phyloP scores from a whole-genome alignment of 1,140 invertebrate species.

The Zaprionus davidi region DNA sequence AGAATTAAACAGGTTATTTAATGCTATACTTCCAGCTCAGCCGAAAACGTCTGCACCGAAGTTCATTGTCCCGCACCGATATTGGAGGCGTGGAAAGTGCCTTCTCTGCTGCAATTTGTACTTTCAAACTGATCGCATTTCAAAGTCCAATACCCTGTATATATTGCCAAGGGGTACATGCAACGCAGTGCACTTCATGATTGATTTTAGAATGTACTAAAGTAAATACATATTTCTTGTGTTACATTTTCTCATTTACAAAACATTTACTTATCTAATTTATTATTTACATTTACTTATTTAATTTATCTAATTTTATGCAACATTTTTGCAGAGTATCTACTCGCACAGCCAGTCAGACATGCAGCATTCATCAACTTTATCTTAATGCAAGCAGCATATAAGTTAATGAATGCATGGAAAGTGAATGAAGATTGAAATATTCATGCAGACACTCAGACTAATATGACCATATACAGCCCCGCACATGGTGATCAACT shows the following conservation, averaged over 20 bases:
- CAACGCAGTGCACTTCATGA: too few species aligned
- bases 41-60: constrained; percentile 4
- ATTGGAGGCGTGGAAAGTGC: constrained; percentile 53
- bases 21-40: constrained; percentile 38
- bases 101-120: constrained; percentile 45
- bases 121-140: constrained; percentile 45
- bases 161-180: background rate
- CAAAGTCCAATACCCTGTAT: constrained; percentile 15
- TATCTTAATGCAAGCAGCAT: constrained; percentile 21
- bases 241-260: too few species aligned
- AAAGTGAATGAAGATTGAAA: constrained; percentile 53
- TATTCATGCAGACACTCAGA: constrained; percentile 19
- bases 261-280: too few species aligned
- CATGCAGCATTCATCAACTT: background rate
- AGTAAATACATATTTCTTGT: too few species aligned
- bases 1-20: constrained; percentile 74
- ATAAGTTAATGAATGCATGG: constrained; percentile 49
- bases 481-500: constrained; percentile 32
- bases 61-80: constrained; percentile 62
- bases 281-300: too few species aligned
- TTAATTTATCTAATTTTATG: too few species aligned
- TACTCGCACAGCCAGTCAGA: background rate
- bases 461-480: constrained; percentile 15
- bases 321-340: constrained; percentile 16
- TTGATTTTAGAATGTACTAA: too few species aligned